These are phyloP conservation scores for Coptodon rendalli DNA, from an alignment of 2,113 vertebrate species.

Conservation along the genomic window DNA sequence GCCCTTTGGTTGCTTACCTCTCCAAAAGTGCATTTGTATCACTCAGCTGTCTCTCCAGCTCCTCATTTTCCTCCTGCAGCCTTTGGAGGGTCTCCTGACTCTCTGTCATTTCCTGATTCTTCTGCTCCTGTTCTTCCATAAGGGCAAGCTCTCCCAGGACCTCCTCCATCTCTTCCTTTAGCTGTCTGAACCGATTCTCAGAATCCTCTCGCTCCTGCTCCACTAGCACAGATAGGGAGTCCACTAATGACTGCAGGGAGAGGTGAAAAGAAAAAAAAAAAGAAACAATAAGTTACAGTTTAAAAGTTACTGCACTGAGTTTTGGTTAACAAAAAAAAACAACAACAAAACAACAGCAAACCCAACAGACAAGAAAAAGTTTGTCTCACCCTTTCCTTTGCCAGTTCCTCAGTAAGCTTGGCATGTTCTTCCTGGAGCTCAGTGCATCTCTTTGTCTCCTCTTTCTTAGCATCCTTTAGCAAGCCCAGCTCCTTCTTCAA, in stretches of 20 bases:
- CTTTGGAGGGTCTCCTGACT: conserved; percentile 61
- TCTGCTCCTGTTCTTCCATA: conserved; percentile 76
- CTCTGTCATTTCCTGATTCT: conserved; percentile 61
- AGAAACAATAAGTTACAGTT: not conserved
- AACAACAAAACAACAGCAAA: not conserved
- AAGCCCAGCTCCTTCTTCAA: conserved; percentile 71
- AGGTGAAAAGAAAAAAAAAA: not conserved
- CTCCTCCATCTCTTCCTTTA: conserved; percentile 80
- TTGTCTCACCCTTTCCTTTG: conserved; percentile 78
- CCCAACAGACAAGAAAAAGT: not conserved
- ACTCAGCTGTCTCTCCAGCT: conserved; percentile 70
- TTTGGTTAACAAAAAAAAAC: not conserved
- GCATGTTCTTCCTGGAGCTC: conserved; percentile 71
- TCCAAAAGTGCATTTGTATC: conserved; percentile 64
- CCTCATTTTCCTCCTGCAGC: conserved; percentile 68
- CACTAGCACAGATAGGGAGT: conserved; percentile 69
- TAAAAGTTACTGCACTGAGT: not conserved
- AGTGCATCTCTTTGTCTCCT: conserved; percentile 60
- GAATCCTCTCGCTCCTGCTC: conserved; percentile 72
- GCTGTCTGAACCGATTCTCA: conserved; percentile 58
- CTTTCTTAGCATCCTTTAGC: conserved; percentile 65
- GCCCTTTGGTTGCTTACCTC: conserved; percentile 63
- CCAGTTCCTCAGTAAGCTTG: conserved; percentile 61
- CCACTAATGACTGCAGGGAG: conserved; percentile 71
- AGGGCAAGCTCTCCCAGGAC: conserved; percentile 79